A percentile compares a stretch with the other conserved stretches of the same genome.
These are phyloP conservation scores for Diachasma alloeum DNA, from an alignment of 1,140 invertebrate genomes.

Conservation along the genomic window DNA sequence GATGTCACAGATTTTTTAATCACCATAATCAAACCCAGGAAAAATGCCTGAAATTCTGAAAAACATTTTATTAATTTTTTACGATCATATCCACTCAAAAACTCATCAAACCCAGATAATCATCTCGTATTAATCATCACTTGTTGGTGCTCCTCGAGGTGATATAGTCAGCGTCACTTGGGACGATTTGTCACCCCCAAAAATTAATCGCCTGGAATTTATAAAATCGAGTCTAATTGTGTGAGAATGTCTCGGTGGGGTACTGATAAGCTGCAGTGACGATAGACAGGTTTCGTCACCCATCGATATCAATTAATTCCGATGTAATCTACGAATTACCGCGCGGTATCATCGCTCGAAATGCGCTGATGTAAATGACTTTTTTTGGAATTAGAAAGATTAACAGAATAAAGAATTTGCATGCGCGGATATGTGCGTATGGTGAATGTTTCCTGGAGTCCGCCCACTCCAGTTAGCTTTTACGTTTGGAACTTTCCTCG, in stretches of 20 bases:
- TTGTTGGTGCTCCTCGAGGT: too few relatives aligned
- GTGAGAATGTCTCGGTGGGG: not conserved
- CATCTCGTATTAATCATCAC: too few relatives aligned
- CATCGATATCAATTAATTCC: not conserved
- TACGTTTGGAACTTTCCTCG: conserved; percentile 39
- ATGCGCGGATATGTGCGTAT: not conserved
- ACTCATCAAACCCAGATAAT: too few relatives aligned
- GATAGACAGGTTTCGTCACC: not conserved
- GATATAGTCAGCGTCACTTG: too few relatives aligned
- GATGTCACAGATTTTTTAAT: too few relatives aligned
- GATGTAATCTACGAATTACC: not conserved
- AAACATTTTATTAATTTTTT: too few relatives aligned
- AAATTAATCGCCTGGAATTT: not conserved
- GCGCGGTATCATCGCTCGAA: not conserved
- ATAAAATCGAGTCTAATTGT: not conserved
- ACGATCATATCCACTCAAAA: too few relatives aligned
- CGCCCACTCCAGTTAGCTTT: conserved; percentile 20
- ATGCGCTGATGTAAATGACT: not conserved
- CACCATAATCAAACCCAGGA: too few relatives aligned
- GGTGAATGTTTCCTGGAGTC: conserved; percentile 32
- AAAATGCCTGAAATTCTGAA: too few relatives aligned
- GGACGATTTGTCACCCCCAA: too few relatives aligned
- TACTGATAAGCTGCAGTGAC: not conserved
- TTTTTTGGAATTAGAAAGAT: not conserved
- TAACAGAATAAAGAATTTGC: not conserved